A percentile compares a stretch with the other conserved stretches of the same genome.
Evolutionary conservation across 1,140 invertebrate genomes (phyloP).

Genomic region (Octopus bimaculoides): DNA sequence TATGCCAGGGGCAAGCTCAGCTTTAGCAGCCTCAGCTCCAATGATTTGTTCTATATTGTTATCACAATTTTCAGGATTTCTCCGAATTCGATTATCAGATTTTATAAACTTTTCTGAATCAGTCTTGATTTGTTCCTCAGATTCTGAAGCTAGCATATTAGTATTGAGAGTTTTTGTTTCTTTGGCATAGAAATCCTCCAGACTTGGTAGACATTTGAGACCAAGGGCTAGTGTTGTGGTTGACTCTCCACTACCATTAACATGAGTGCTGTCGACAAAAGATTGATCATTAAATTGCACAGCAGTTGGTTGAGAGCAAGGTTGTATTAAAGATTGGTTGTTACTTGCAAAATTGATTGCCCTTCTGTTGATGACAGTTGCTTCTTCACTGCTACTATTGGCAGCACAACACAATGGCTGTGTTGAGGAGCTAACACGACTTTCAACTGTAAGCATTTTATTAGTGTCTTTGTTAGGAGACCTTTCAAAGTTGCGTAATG

Average conservation of each 20-base stretch:
- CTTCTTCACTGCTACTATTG: neutral
- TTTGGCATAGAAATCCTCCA: slow-evolving; percentile 65
- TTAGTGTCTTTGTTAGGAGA: neutral
- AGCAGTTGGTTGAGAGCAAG: too few species aligned
- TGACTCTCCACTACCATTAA: neutral
- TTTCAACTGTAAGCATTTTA: neutral
- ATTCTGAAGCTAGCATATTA: slow-evolving; percentile 63
- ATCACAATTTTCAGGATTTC: slow-evolving; percentile 16
- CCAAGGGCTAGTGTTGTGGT: neutral
- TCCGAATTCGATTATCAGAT: slow-evolving; percentile 41
- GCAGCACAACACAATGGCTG: neutral
- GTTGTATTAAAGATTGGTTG: too few species aligned
- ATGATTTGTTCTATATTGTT: slow-evolving; percentile 1
- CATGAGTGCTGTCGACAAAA: neutral
- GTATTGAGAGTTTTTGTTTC: slow-evolving; percentile 68
- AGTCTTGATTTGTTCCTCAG: slow-evolving; percentile 63
- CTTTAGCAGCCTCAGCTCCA: slow-evolving; percentile 15
- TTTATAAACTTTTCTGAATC: slow-evolving; percentile 68
- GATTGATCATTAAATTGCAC: neutral
- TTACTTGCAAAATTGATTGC: too few species aligned
- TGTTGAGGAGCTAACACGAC: neutral
- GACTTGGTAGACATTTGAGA: slow-evolving; percentile 38
- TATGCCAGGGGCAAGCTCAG: slow-evolving; percentile 10
- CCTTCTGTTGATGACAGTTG: too few species aligned
- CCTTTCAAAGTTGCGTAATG: neutral